Evolutionary conservation across 2,113 vertebrate species (phyloP).

Genomic region (Nothoprocta pentlandii): DNA sequence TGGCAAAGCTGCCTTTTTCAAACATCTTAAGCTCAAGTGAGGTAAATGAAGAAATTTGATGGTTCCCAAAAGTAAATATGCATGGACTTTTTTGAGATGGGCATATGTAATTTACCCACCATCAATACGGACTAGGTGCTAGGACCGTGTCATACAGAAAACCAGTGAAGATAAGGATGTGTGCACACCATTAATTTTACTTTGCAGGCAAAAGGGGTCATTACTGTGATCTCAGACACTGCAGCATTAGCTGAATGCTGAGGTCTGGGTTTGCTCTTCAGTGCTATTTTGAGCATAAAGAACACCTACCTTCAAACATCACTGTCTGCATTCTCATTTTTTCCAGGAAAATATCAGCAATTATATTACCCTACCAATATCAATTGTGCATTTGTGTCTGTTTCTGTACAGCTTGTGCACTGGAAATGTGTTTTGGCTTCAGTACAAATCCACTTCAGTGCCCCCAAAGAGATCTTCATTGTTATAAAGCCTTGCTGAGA

Average conservation of each 20-base stretch:
- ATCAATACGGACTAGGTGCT: not conserved
- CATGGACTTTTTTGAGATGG: not conserved
- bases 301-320: slow-evolving; percentile 30
- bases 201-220: not conserved
- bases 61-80: not conserved
- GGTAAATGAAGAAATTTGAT: not conserved
- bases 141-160: not conserved
- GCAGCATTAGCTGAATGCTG: not conserved
- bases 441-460: slow-evolving; percentile 73
- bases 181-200: not conserved
- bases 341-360: slow-evolving; percentile 55
- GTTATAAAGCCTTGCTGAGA: slow-evolving; percentile 68
- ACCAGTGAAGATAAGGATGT: not conserved
- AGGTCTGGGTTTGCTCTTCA: slow-evolving; percentile 18
- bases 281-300: slow-evolving; percentile 40
- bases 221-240: slow-evolving; percentile 3
- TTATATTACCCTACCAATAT: slow-evolving; percentile 52
- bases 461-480: slow-evolving; percentile 72
- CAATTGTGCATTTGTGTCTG: slow-evolving; percentile 56
- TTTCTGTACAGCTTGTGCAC: slow-evolving; percentile 53
- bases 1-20: not conserved
- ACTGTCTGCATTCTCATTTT: slow-evolving; percentile 51
- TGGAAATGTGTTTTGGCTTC: slow-evolving; percentile 72
- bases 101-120: not conserved
- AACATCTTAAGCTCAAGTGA: not conserved